Conservation (phyloP, 2,797 vertebrate genomes). For the Leuciscus waleckii region DNA sequence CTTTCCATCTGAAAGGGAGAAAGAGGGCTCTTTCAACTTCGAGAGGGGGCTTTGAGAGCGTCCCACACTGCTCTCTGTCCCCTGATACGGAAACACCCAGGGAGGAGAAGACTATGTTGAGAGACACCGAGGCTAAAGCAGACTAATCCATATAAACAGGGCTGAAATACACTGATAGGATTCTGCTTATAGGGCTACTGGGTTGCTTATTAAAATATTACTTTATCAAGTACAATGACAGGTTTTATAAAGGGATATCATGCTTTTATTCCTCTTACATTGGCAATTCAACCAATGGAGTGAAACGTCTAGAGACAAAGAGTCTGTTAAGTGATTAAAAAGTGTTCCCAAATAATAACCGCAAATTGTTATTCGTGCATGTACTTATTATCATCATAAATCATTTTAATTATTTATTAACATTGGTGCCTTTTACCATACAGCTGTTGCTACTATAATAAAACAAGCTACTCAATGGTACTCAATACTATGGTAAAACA, state of each 20-base stretch:
- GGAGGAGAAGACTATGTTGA: conserved; percentile 21
- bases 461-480: not conserved
- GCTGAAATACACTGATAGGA: conserved; percentile 29
- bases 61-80: conserved; percentile 27
- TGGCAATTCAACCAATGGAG: not conserved
- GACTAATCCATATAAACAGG: conserved; percentile 34
- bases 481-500: not conserved
- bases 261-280: not conserved
- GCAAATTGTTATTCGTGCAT: not conserved
- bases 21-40: conserved; percentile 51
- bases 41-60: conserved; percentile 35
- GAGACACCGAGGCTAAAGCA: not conserved
- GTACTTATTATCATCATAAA: not conserved
- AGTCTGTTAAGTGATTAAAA: not conserved
- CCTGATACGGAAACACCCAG: conserved; percentile 29
- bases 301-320: not conserved
- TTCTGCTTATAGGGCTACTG: conserved; percentile 32
- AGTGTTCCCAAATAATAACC: not conserved
- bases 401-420: not conserved
- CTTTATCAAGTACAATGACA: conserved; percentile 22
- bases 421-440: not conserved
- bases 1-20: conserved; percentile 46
- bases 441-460: not conserved
- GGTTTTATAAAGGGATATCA: conserved; percentile 15
- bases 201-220: conserved; percentile 28